A percentile compares a stretch with the other conserved stretches of the same genome.
phyloP scores from a whole-genome alignment of 2,888 invertebrate genomes.

The Penaeus monodon region DNA sequence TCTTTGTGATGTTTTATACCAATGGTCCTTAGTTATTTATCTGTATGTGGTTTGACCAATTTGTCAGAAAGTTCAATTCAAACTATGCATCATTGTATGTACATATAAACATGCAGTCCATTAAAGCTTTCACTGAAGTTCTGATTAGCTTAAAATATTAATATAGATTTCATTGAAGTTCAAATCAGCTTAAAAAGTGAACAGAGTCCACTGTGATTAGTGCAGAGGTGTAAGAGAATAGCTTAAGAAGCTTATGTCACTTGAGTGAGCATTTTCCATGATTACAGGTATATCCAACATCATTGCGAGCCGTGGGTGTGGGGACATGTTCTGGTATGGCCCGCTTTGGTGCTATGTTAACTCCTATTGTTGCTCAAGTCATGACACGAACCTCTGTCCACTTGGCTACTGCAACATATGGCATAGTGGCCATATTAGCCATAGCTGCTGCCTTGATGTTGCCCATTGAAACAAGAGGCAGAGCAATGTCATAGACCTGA shows the following conservation, averaged over 20 bases:
- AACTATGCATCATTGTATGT: too few species aligned
- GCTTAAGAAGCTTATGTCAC: background rate
- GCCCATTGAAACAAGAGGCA: conserved; percentile 86
- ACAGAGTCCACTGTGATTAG: too few species aligned
- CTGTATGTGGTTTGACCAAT: too few species aligned
- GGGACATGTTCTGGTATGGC: conserved; percentile 93
- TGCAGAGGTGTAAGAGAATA: too few species aligned
- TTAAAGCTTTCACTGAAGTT: too few species aligned
- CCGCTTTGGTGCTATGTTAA: conserved; percentile 91
- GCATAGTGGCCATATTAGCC: conserved; percentile 68
- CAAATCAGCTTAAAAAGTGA: too few species aligned
- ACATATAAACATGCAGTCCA: too few species aligned
- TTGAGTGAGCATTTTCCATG: background rate
- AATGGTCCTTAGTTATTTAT: conserved; percentile 69
- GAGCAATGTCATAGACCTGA: conserved; percentile 51
- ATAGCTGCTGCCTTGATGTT: conserved; percentile 76
- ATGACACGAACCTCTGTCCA: conserved; percentile 81
- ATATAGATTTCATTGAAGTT: too few species aligned
- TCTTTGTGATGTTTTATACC: conserved; percentile 86
- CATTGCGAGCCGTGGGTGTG: conserved; percentile 89
- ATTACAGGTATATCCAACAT: conserved; percentile 85
- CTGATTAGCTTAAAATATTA: too few species aligned
- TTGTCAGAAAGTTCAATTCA: too few species aligned
- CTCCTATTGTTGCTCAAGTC: conserved; percentile 94
- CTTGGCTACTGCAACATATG: conserved; percentile 74